A percentile compares a stretch with the other conserved stretches of the same genome.
phyloP scores from a whole-genome alignment of 1,140 invertebrate species.

The Drosophila orosa region DNA sequence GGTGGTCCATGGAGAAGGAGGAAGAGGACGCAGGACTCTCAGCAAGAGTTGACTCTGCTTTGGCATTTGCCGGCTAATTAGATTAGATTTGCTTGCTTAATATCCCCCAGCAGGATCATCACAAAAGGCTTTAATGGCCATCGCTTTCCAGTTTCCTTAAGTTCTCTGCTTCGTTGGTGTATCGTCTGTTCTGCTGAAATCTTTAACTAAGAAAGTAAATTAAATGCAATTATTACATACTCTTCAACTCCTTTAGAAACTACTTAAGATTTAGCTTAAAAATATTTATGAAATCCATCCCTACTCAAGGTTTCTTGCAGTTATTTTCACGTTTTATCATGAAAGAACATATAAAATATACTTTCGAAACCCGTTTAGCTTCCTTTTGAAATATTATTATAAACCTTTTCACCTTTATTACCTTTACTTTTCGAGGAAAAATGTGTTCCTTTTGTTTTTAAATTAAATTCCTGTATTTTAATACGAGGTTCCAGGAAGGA shows the following conservation, averaged over 20 bases:
- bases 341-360: background rate
- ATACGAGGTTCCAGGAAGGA: background rate
- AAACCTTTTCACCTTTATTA: background rate
- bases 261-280: background rate
- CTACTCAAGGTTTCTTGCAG: background rate
- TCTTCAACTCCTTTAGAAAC: background rate
- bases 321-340: background rate
- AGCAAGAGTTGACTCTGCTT: constrained; percentile 40
- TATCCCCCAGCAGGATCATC: constrained; percentile 35
- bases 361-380: background rate
- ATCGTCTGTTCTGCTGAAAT: constrained; percentile 7
- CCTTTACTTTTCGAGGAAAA: constrained; percentile 1
- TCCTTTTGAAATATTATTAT: background rate
- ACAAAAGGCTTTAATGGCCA: constrained; percentile 47
- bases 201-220: constrained; percentile 9
- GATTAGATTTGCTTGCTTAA: constrained; percentile 66
- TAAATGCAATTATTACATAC: constrained; percentile 1
- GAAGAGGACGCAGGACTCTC: background rate
- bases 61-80: constrained; percentile 73
- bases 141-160: background rate
- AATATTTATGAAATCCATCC: background rate
- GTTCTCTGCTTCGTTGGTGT: background rate
- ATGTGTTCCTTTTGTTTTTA: background rate
- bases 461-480: constrained; percentile 10
- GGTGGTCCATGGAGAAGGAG: constrained; percentile 10